These are phyloP conservation scores for Leiothrix lutea DNA, from an alignment of 2,113 vertebrate genomes.

Conservation along the genomic window DNA sequence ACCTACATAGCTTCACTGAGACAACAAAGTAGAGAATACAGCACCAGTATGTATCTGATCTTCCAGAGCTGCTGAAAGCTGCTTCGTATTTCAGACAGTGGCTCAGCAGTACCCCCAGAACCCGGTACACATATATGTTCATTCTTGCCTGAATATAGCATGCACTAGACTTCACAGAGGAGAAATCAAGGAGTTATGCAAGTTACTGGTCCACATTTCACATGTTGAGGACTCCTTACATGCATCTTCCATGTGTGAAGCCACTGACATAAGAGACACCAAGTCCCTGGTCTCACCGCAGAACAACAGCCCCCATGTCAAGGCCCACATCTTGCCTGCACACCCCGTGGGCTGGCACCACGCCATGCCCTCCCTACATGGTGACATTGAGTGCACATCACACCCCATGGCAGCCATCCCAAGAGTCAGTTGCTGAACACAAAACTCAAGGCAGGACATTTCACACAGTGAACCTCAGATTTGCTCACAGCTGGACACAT, in stretches of 20 bases:
- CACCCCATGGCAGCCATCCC: rapidly evolving
- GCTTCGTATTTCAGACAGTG: neutral
- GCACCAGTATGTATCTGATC: rapidly evolving
- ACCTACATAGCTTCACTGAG: neutral
- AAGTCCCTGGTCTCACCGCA: rapidly evolving
- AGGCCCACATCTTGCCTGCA: neutral
- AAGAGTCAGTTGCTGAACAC: neutral
- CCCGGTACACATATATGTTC: rapidly evolving
- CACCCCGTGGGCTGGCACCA: neutral
- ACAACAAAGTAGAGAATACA: neutral
- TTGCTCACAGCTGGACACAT: neutral
- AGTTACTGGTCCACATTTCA: neutral
- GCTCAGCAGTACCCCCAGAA: neutral
- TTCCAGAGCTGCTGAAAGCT: neutral
- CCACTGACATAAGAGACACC: neutral
- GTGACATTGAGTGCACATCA: neutral
- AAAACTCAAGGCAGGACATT: neutral
- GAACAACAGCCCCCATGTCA: rapidly evolving
- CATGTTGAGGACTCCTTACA: neutral
- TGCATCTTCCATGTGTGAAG: rapidly evolving
- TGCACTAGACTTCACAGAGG: neutral
- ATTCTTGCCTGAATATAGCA: neutral
- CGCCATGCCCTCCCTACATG: rapidly evolving
- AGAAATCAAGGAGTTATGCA: neutral
- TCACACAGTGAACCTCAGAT: neutral